Conservation (phyloP, 2,113 vertebrate genomes). For the Vireo altiloquus region DNA sequence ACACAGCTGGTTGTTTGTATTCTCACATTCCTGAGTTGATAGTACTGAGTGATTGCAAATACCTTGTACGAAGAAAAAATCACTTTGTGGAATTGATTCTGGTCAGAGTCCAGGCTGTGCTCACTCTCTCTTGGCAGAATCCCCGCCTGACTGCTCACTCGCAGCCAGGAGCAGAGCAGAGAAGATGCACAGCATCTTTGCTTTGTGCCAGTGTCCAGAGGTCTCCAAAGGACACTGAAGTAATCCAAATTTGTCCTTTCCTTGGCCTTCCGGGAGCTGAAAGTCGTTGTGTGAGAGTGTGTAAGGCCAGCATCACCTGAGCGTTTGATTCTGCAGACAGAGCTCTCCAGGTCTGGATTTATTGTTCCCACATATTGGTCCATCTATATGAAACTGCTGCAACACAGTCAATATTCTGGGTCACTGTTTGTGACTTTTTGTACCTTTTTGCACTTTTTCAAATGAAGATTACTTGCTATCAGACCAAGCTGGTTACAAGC, state of each 20-base stretch:
- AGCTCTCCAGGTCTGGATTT: background rate
- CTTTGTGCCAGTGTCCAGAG: background rate
- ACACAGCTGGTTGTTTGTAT: background rate
- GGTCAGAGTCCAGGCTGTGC: background rate
- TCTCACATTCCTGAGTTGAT: slow-evolving; percentile 28
- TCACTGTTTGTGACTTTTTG: background rate
- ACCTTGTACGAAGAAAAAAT: slow-evolving; percentile 10
- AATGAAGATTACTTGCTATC: background rate
- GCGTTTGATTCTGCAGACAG: background rate
- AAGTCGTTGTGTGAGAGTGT: background rate
- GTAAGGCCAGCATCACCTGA: background rate
- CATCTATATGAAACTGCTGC: background rate
- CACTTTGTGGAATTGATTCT: slow-evolving; percentile 39
- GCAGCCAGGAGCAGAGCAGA: background rate
- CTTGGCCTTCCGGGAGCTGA: background rate
- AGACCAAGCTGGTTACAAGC: background rate
- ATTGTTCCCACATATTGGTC: background rate
- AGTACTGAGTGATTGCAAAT: slow-evolving; percentile 15
- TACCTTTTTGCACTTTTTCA: background rate
- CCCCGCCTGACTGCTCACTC: background rate
- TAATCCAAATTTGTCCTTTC: background rate
- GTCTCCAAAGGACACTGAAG: background rate
- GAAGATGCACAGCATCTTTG: background rate
- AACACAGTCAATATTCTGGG: background rate
- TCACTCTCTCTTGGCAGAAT: background rate